Evolutionary conservation across 1,140 invertebrate species (phyloP).

Genomic region (Trichonephila clavipes): DNA sequence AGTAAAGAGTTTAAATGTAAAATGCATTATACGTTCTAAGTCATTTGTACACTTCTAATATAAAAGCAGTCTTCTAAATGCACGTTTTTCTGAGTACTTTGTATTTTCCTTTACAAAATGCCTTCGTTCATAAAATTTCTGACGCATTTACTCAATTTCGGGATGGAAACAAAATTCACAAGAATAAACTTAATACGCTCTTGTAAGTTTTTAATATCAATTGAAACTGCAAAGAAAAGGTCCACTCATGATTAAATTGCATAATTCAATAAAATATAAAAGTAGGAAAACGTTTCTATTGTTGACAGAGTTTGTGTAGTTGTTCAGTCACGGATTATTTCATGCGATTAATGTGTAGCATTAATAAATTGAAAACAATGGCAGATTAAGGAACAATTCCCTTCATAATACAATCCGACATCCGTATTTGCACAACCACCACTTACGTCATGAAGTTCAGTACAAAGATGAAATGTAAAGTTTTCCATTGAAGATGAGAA

Average conservation of each 20-base stretch:
- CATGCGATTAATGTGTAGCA: slow-evolving; percentile 28
- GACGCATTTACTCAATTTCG: too few relatives aligned
- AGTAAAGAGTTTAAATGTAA: too few relatives aligned
- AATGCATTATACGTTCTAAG: too few relatives aligned
- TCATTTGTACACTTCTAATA: too few relatives aligned
- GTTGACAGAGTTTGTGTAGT: slow-evolving; percentile 3
- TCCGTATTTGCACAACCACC: neutral
- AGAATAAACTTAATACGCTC: too few relatives aligned
- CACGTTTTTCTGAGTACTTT: too few relatives aligned
- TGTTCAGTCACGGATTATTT: slow-evolving; percentile 51
- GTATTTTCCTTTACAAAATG: too few relatives aligned
- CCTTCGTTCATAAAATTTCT: too few relatives aligned
- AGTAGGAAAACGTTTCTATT: slow-evolving; percentile 33
- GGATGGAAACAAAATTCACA: too few relatives aligned
- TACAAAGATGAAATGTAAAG: slow-evolving; percentile 5
- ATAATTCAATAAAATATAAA: neutral
- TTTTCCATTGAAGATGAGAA: neutral
- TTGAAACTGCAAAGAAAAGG: neutral
- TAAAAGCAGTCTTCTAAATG: too few relatives aligned
- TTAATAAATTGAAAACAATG: slow-evolving; percentile 38
- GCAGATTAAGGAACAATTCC: slow-evolving; percentile 15
- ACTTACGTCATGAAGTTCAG: slow-evolving; percentile 8
- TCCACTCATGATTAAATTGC: neutral
- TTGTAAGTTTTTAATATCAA: neutral
- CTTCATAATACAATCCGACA: slow-evolving; percentile 1